These are phyloP conservation scores for Corapipo altera DNA, from an alignment of 2,113 vertebrate species.

Conservation along the genomic window DNA sequence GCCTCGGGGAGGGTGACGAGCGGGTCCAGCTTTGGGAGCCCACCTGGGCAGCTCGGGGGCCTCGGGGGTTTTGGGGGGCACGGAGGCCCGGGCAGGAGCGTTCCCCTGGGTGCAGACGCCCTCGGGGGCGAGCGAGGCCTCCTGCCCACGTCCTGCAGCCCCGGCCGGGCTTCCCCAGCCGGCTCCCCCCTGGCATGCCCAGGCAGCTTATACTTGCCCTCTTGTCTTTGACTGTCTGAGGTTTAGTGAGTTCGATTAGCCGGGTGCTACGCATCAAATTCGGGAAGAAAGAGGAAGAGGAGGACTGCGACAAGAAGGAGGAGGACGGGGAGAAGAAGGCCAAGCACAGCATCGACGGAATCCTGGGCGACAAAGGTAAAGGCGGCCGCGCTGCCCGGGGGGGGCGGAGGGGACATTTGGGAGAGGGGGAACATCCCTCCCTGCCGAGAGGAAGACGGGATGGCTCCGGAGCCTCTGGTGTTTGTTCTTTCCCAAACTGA, in stretches of 20 bases:
- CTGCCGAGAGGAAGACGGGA: background rate
- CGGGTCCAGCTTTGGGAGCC: rapidly evolving
- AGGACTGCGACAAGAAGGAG: constrained; percentile 96
- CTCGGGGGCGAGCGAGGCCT: rapidly evolving
- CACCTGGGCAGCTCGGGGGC: background rate
- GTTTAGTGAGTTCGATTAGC: constrained; percentile 99
- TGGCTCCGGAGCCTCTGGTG: background rate
- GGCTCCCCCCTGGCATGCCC: background rate
- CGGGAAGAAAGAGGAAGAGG: constrained; percentile 99
- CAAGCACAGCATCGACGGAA: constrained; percentile 99
- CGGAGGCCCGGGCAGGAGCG: rapidly evolving
- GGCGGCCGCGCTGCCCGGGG: background rate
- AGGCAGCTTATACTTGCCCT: constrained; percentile 75
- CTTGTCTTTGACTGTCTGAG: constrained; percentile 81
- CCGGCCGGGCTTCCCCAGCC: background rate
- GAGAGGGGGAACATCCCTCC: background rate
- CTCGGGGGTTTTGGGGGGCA: background rate
- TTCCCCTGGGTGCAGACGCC: background rate
- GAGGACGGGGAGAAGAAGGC: constrained; percentile 99
- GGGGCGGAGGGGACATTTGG: background rate
- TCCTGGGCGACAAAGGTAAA: constrained; percentile 98
- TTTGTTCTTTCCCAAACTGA: background rate
- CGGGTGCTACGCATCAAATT: constrained; percentile 99
- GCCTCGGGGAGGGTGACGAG: rapidly evolving
- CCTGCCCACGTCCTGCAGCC: background rate